Base-by-base conservation (phyloP, 1,140 invertebrate genomes). In the Euura lappo region DNA sequence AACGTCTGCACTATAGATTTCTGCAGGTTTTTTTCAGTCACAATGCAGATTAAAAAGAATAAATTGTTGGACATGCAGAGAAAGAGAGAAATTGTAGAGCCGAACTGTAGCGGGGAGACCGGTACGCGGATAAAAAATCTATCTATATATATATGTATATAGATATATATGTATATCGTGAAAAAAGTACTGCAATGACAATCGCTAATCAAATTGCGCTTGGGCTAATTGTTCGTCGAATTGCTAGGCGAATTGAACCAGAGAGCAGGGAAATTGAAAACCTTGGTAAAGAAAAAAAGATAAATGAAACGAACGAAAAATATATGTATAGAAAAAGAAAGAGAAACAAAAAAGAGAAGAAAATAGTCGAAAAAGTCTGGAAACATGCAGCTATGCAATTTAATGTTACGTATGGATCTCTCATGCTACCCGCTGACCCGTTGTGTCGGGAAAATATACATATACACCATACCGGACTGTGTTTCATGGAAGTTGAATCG, bases 131-230 rank as follows among this genome's bases (percentile, higher is more conserved):
- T n/a, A 2, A 8, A 60, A 8, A n/a, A 11, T 11, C 3, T 11
- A 60, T 5, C 8, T 60, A 60, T n/a, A 60, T 60, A 60, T 60
- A 60, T 60, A 60, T 43, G 47, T 71, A 69, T 11, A 71, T 43
- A 64, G 47, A 51, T 51, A 6, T 11, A 71, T 43, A 64, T 1
- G 2, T 51, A 6, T 60, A 28, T 28, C 13, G 8, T 5, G 66
- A 8, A 76, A 80, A 78, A 80, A 79, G 78, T 80, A 72, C 78
- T 66, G 72, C 80, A 79, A 83, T 84, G 83, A 85, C 83, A 83
- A 84, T 84, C 79, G 83, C 77, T 84, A 83, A 85, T 85, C 81
- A 83, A 84, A 85, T 85, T 82, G 80, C 75, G 79, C 80, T 76
- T 75, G 70, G 79, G 74, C 81, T 84, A 84, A 85, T 85, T 83